Base-by-base conservation (phyloP, 1,140 invertebrate genomes). In the Lucilia sericata region DNA sequence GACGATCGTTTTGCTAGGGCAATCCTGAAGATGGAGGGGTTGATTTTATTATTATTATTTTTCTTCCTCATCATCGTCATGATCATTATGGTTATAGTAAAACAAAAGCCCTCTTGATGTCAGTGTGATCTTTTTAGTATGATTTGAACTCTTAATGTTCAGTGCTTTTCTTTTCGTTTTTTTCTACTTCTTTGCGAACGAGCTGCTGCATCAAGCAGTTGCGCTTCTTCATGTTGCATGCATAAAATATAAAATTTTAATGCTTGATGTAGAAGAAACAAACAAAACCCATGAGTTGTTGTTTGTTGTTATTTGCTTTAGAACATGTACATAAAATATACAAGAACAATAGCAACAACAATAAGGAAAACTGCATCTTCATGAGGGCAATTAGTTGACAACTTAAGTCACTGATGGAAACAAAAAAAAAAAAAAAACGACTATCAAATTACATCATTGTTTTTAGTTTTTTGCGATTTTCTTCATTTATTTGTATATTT, bases 161-260 rank as follows among this genome's bases (percentile, higher is more conserved):
- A 78, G 9, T 80, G 76, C 42, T 14, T 12, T 19, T 30, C 14
- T 47, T 36, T 75, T 75, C 13, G 9, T 36, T 75, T 17, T 36
- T 17, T 75, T 75, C 25, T 30, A 2, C 25, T 30, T 30, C 25
- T 10, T 36, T 78, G 75, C 42, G n/a, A 30, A 30, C 51, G 76
- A 4, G 76, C 9, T 78, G 34, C 42, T 42, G 34, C 76, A 19
- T 78, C 17, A 78, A 36, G 42, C 21, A 49, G 19, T 80, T 80
- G n/a, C n/a, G 75, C 42, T 78, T 36, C 42, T 78, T 80, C 42
- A 80, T 80, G 76, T 80, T 80, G 76, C 76, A 80, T 80, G 76
- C 76, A 80, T 80, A 80, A 80, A 80, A 80, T 80, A 80, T 80
- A 80, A 80, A 80, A 80, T 80, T 70, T 70, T 80, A 80, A 80